Percentiles rank a stretch among this genome's conserved stretches.
Conservation (phyloP, 1,140 invertebrate genomes). For the Drosophila nigrodunni region DNA sequence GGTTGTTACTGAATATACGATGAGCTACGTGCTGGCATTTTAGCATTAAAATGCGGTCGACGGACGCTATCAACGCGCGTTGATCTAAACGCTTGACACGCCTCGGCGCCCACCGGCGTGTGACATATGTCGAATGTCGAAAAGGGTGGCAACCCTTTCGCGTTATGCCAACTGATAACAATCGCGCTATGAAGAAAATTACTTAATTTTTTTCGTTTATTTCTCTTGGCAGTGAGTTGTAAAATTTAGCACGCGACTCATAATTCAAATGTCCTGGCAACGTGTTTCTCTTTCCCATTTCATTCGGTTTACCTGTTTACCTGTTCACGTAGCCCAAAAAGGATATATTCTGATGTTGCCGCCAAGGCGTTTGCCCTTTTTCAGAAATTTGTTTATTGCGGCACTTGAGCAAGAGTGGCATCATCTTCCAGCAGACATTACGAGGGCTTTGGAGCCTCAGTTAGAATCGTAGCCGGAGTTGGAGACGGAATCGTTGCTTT, state of each 20-base stretch:
- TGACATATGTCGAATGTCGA: slow-evolving; percentile 67
- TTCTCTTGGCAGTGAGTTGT: slow-evolving; percentile 35
- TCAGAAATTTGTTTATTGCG: slow-evolving; percentile 81
- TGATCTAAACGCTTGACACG: slow-evolving; percentile 76
- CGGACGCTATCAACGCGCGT: slow-evolving; percentile 66
- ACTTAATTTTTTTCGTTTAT: slow-evolving; percentile 65
- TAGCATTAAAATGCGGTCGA: slow-evolving; percentile 70
- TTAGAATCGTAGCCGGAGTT: neutral
- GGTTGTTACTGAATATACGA: slow-evolving; percentile 38
- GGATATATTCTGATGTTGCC: slow-evolving; percentile 32
- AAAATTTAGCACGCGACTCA: slow-evolving; percentile 52
- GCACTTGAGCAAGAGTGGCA: slow-evolving; percentile 80
- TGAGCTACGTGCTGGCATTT: slow-evolving; percentile 71
- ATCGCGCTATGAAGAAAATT: slow-evolving; percentile 76
- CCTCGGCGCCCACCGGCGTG: slow-evolving; percentile 60
- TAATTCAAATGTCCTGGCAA: slow-evolving; percentile 44
- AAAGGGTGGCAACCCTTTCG: slow-evolving; percentile 64
- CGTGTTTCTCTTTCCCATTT: slow-evolving; percentile 8
- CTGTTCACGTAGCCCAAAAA: slow-evolving; percentile 61
- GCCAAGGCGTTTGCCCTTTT: slow-evolving; percentile 47
- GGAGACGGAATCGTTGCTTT: slow-evolving; percentile 21
- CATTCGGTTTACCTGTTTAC: slow-evolving; percentile 45
- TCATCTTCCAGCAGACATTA: slow-evolving; percentile 62
- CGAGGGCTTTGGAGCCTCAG: slow-evolving; percentile 11
- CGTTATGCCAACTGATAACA: slow-evolving; percentile 52